Conservation (phyloP, 2,113 vertebrate species). For the Tichodroma muraria region DNA sequence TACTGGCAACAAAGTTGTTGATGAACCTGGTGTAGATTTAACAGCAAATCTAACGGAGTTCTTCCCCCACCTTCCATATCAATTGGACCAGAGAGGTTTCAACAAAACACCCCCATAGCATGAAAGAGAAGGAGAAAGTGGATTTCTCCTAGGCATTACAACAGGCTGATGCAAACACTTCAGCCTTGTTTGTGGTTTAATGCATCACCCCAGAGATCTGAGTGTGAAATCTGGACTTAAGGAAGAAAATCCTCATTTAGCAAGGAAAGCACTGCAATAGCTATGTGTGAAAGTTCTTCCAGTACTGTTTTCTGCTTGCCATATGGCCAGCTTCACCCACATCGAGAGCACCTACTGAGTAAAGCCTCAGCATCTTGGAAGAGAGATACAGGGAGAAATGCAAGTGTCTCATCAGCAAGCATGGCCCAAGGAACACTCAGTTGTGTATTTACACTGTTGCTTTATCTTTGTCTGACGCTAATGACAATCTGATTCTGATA, state of each 20-base stretch:
- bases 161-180: conserved; percentile 44
- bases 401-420: background rate
- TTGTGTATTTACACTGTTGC: background rate
- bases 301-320: conserved; percentile 63
- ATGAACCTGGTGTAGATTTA: background rate
- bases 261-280: conserved; percentile 49
- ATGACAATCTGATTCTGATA: background rate
- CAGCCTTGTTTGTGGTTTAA: conserved; percentile 52
- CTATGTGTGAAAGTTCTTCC: conserved; percentile 68
- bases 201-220: conserved; percentile 64
- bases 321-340: conserved; percentile 65
- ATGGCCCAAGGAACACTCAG: background rate
- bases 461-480: too few relatives aligned
- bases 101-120: background rate
- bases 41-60: background rate
- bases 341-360: conserved; percentile 25
- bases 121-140: conserved; percentile 40
- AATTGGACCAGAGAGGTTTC: background rate
- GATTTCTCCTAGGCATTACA: conserved; percentile 59
- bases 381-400: background rate
- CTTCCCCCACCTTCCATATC: background rate
- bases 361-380: conserved; percentile 26
- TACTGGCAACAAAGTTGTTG: background rate
- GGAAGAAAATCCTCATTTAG: conserved; percentile 64
- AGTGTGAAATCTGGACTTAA: conserved; percentile 64